A percentile compares a stretch with the other conserved stretches of the same genome.
phyloP scores from a whole-genome alignment of 2,888 invertebrate species.

The Steinernema carpocapsae region DNA sequence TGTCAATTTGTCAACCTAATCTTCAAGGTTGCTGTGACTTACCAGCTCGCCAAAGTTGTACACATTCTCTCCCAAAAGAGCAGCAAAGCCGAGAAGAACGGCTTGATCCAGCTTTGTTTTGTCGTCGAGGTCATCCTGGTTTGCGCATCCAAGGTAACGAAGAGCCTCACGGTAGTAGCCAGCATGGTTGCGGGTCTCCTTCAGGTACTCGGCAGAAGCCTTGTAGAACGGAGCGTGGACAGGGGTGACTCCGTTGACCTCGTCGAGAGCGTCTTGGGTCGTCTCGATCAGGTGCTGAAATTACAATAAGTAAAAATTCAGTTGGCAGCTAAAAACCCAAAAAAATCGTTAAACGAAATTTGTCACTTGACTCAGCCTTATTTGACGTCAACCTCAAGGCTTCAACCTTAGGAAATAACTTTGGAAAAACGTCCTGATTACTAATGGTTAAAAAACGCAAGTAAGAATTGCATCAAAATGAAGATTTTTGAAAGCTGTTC shows the following conservation, averaged over 20 bases:
- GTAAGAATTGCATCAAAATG: no score
- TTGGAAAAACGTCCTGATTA: no score
- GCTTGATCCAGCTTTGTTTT: conserved; percentile 75
- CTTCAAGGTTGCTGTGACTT: no score
- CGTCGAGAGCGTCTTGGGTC: conserved; percentile 45
- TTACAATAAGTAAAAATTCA: conserved; percentile 17
- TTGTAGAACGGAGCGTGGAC: conserved; percentile 68
- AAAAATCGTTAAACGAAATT: no score
- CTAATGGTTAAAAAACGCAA: no score
- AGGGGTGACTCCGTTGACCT: conserved; percentile 48
- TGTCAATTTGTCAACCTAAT: not conserved
- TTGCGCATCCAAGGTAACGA: conserved; percentile 75
- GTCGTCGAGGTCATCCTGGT: conserved; percentile 51
- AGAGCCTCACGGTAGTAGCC: conserved; percentile 93
- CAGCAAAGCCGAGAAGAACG: conserved; percentile 89
- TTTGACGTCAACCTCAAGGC: no score
- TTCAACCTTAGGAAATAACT: no score
- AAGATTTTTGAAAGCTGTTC: no score
- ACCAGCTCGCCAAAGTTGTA: conserved; percentile 96
- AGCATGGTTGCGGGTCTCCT: conserved; percentile 80
- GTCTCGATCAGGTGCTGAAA: conserved; percentile 54
- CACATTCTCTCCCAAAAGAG: conserved; percentile 88
- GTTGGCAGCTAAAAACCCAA: not conserved
- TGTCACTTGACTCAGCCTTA: no score
- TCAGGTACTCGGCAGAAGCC: conserved; percentile 61